Conservation (phyloP, 2,797 vertebrate species). For the Ataeniobius toweri region DNA sequence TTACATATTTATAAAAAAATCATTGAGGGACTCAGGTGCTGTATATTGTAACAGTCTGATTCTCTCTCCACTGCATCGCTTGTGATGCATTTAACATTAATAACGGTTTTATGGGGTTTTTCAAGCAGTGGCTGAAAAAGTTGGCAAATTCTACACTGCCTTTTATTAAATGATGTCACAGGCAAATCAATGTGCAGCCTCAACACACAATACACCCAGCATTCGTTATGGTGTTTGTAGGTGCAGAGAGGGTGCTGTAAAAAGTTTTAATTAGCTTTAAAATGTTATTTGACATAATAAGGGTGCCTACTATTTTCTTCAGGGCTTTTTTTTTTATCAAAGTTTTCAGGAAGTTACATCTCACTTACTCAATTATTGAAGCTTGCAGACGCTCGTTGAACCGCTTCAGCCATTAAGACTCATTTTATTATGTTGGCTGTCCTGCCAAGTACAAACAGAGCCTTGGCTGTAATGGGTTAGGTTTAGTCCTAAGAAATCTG, state of each 20-base stretch:
- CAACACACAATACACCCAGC: not conserved
- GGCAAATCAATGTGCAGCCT: not conserved
- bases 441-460: too few species aligned
- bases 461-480: too few species aligned
- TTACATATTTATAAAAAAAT: not conserved
- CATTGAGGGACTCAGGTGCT: not conserved
- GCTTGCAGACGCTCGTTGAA: too few species aligned
- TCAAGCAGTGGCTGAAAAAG: not conserved
- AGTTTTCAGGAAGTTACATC: too few species aligned
- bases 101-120: not conserved
- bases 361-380: too few species aligned
- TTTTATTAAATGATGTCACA: not conserved
- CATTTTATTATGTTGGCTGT: too few species aligned
- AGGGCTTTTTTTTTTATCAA: too few species aligned
- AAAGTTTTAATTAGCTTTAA: too few species aligned
- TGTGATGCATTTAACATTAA: not conserved
- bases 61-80: not conserved
- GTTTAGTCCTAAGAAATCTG: not conserved
- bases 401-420: too few species aligned
- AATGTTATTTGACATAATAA: too few species aligned
- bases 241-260: not conserved
- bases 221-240: not conserved
- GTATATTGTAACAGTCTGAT: not conserved
- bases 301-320: too few species aligned
- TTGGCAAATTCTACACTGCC: not conserved